Conservation (phyloP, 2,113 vertebrate genomes). For the Lota lota region DNA sequence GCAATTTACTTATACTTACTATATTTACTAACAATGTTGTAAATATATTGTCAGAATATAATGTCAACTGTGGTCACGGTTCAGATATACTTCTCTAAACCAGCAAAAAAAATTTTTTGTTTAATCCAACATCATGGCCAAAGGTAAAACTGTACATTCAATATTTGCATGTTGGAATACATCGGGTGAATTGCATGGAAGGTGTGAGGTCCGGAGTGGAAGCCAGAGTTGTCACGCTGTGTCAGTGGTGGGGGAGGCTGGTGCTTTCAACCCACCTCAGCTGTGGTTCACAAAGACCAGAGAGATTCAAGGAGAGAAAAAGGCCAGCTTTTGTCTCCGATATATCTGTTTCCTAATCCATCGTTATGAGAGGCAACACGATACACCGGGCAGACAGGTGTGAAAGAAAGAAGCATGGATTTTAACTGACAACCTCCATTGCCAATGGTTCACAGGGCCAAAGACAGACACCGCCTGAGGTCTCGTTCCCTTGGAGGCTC, state of each 20-base stretch:
- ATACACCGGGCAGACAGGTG: slow-evolving; percentile 39
- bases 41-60: too few relatives aligned
- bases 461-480: not conserved
- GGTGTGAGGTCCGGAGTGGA: slow-evolving; percentile 47
- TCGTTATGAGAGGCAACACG: slow-evolving; percentile 36
- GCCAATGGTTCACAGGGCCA: slow-evolving; percentile 18
- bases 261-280: too few relatives aligned
- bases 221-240: slow-evolving; percentile 9
- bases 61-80: not conserved
- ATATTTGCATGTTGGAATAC: not conserved
- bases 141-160: not conserved
- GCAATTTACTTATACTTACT: too few relatives aligned
- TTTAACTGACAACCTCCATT: slow-evolving; percentile 43
- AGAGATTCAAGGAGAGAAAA: slow-evolving; percentile 27
- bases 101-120: not conserved
- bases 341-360: slow-evolving; percentile 46
- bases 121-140: not conserved
- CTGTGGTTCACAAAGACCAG: not conserved
- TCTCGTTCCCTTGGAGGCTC: slow-evolving; percentile 1
- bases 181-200: slow-evolving; percentile 34
- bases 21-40: too few relatives aligned
- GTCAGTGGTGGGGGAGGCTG: too few relatives aligned
- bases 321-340: slow-evolving; percentile 42
- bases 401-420: slow-evolving; percentile 19
- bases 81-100: not conserved